phyloP scores from a whole-genome alignment of 2,113 vertebrate genomes.

The Sander vitreus region DNA sequence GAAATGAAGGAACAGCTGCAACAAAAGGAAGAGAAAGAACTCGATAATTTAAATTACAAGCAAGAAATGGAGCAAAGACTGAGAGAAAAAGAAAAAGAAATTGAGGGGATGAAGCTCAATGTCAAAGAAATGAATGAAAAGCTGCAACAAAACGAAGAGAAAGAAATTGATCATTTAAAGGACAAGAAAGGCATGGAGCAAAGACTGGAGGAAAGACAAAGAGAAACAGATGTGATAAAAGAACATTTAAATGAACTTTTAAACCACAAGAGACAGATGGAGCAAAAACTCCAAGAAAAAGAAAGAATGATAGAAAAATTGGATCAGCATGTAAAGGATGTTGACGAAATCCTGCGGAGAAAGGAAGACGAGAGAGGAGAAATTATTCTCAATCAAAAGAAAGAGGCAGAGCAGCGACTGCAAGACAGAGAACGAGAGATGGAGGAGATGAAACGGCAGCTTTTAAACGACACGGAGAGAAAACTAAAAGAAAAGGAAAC shows the following conservation, averaged over 20 bases:
- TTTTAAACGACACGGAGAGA: conserved; percentile 44
- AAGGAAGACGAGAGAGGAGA: conserved; percentile 61
- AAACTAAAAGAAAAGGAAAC: conserved; percentile 52
- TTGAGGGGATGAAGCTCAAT: not conserved
- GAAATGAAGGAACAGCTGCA: conserved; percentile 11
- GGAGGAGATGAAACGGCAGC: conserved; percentile 43
- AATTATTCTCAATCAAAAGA: conserved; percentile 61
- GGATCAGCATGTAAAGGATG: conserved; percentile 45
- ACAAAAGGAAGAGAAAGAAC: conserved; percentile 39
- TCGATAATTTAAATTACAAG: not conserved
- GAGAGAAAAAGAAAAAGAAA: conserved; percentile 42
- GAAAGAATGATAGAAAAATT: conserved; percentile 41
- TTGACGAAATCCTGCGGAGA: conserved; percentile 49
- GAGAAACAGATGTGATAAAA: not conserved
- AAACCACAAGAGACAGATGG: conserved; percentile 45
- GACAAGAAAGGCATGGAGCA: conserved; percentile 14
- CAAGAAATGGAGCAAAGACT: conserved; percentile 31
- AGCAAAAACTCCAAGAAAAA: conserved; percentile 51
- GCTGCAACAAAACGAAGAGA: conserved; percentile 34
- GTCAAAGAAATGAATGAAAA: not conserved
- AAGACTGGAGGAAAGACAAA: conserved; percentile 29
- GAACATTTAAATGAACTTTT: not conserved
- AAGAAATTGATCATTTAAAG: not conserved
- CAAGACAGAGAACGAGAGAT: conserved; percentile 56
- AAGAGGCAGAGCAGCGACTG: conserved; percentile 62